Evolutionary conservation across 2,888 invertebrate genomes (phyloP), one percentile per base, ranked within the genome.

Genomic region (Polydrusus tereticollis): DNA sequence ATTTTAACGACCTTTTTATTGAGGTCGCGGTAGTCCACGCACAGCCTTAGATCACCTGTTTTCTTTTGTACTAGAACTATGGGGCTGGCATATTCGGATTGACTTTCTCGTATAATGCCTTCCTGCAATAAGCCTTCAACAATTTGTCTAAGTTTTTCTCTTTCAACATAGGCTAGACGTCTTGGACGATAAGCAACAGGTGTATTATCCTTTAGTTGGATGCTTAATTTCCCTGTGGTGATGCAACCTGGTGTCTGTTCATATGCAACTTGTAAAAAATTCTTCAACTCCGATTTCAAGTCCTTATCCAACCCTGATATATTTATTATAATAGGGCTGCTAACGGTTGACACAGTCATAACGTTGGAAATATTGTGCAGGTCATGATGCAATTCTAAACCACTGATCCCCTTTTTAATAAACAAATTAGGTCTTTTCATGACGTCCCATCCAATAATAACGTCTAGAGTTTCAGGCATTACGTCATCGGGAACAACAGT

Each of bases 1-100:
- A 75, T 75, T 52, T 75, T 77, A 14, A 76, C 63, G 16, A 69
- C 73, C 43, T 72, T 72, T 43, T 76, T 71, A 52, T 78, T 77
- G 1, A 78, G 6, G 18, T 75, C 77, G 10, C 78, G 59, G 43
- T 70, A 74, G 43, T 77, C 78, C 1, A 77, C 69, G 43, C 76
- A 77, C 45, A 77, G 47, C 50, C 76, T 59, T 16, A 69, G 29
- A 45, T 73, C 33, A 20, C 69, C 76, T 57, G 63, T 68, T 36
- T 77, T 78, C 45, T 76, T 78, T 29, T 69, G 75, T 21, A 78
- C 76, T 7, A 78, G 29, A 1, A 78, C 78, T 21, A 78, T 76
- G 6, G 78, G 77, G 36, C 78, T 78, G 16, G 77, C 78, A 62
- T 77, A 78, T n/a, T 77, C 69, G 2, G 78, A 29, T 5, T 5